phyloP scores from a whole-genome alignment of 2,888 invertebrate genomes.

The Dicyrtomina minuta region DNA sequence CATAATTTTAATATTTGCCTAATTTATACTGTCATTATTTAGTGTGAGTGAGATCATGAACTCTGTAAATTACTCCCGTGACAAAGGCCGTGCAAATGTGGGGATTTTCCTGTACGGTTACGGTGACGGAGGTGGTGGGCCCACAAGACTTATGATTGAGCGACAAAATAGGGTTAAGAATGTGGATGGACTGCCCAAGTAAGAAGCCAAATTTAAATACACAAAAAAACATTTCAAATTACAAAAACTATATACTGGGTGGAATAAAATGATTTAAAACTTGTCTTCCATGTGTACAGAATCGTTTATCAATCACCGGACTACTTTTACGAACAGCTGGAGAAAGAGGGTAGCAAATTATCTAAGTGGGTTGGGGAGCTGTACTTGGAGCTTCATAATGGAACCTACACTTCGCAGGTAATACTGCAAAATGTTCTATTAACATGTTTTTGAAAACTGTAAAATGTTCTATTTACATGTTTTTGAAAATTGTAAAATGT shows the following conservation, averaged over 20 bases:
- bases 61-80: slow-evolving; percentile 58
- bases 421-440: too few relatives aligned
- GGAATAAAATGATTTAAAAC: too few relatives aligned
- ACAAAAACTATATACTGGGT: too few relatives aligned
- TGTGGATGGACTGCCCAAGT: slow-evolving; percentile 59
- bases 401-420: slow-evolving; percentile 61
- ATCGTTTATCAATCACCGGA: slow-evolving; percentile 54
- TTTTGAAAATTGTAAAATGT: too few relatives aligned
- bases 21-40: background rate
- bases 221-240: too few relatives aligned
- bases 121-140: slow-evolving; percentile 62
- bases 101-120: slow-evolving; percentile 59
- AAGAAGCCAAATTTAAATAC: background rate
- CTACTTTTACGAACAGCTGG: slow-evolving; percentile 54
- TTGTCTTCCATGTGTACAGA: too few relatives aligned
- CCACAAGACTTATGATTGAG: slow-evolving; percentile 59
- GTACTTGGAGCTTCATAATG: slow-evolving; percentile 61
- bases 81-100: slow-evolving; percentile 59
- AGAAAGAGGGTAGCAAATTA: slow-evolving; percentile 56
- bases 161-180: slow-evolving; percentile 57
- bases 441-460: too few relatives aligned
- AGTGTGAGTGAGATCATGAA: slow-evolving; percentile 55
- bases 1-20: background rate
- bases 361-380: slow-evolving; percentile 61
- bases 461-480: too few relatives aligned